Conservation (phyloP, 1,140 invertebrate species). For the Euura lappo region DNA sequence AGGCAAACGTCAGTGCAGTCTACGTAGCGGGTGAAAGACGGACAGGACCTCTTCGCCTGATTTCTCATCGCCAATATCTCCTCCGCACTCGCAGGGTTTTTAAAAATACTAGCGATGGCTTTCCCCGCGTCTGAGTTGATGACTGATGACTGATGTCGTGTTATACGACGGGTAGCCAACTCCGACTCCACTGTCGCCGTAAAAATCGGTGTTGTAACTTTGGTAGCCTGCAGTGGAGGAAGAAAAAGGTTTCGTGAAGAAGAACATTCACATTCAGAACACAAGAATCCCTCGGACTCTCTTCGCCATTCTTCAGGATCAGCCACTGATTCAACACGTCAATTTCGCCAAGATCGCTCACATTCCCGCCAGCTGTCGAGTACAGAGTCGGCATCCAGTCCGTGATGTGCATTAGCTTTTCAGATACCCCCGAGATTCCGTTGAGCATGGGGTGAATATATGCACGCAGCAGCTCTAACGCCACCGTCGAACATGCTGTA, state of each 20-base stretch:
- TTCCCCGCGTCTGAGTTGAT: constrained; percentile 33
- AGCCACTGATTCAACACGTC: constrained; percentile 63
- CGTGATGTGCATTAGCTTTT: constrained; percentile 71
- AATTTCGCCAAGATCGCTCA: constrained; percentile 37
- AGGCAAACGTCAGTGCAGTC: constrained; percentile 10
- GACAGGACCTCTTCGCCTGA: not conserved
- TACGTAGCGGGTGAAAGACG: not conserved
- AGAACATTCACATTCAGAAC: too few species aligned
- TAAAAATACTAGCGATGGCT: constrained; percentile 28
- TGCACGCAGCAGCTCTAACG: constrained; percentile 66
- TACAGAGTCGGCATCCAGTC: constrained; percentile 79
- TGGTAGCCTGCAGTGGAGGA: too few species aligned
- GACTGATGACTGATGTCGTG: not conserved
- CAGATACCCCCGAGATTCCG: constrained; percentile 59
- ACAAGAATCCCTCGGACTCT: constrained; percentile 24
- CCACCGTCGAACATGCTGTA: constrained; percentile 70
- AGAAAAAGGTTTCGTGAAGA: too few species aligned
- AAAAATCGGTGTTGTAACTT: constrained; percentile 32
- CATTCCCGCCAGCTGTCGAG: constrained; percentile 60
- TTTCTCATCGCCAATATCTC: not conserved
- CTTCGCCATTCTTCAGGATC: constrained; percentile 31
- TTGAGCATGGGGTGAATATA: constrained; percentile 63
- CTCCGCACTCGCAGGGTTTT: not conserved
- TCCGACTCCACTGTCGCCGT: constrained; percentile 33
- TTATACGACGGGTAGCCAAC: constrained; percentile 39